Conservation (phyloP, 2,797 vertebrate species). For the Scomberomorus guttatus region DNA sequence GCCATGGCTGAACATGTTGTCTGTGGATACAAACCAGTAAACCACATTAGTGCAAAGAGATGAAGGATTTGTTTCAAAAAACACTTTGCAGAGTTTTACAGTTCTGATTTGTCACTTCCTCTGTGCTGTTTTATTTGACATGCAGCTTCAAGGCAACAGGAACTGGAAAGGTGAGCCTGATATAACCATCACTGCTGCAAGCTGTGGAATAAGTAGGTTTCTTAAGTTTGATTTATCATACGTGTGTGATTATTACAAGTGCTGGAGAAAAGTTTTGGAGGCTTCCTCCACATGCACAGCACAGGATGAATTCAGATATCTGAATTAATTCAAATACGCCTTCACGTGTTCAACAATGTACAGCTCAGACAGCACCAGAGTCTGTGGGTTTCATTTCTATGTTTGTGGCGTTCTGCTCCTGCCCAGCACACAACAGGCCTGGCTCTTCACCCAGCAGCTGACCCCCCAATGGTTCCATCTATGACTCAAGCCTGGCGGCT, state of each 20-base stretch:
- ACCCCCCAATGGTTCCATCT: slow-evolving; percentile 66
- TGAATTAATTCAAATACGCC: background rate
- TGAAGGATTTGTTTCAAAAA: background rate
- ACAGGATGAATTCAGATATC: background rate
- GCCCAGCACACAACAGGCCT: slow-evolving; percentile 58
- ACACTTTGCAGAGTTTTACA: background rate
- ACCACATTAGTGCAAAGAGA: background rate
- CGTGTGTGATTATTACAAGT: background rate
- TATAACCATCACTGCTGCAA: background rate
- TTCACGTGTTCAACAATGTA: background rate
- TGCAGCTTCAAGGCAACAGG: background rate
- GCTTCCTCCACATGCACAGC: background rate
- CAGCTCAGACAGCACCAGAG: slow-evolving; percentile 19
- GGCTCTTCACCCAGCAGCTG: slow-evolving; percentile 66
- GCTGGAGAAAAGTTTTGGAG: background rate
- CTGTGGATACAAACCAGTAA: background rate
- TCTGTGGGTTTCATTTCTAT: slow-evolving; percentile 55
- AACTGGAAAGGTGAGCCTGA: background rate
- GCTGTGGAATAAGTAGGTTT: background rate
- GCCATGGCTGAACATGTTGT: background rate
- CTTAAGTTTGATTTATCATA: background rate
- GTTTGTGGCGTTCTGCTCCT: slow-evolving; percentile 50
- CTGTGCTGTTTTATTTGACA: background rate
- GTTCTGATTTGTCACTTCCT: background rate
- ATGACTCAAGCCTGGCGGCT: slow-evolving; percentile 75